Conservation (phyloP, 1,140 invertebrate species). For the Drosophila trapezifrons region DNA sequence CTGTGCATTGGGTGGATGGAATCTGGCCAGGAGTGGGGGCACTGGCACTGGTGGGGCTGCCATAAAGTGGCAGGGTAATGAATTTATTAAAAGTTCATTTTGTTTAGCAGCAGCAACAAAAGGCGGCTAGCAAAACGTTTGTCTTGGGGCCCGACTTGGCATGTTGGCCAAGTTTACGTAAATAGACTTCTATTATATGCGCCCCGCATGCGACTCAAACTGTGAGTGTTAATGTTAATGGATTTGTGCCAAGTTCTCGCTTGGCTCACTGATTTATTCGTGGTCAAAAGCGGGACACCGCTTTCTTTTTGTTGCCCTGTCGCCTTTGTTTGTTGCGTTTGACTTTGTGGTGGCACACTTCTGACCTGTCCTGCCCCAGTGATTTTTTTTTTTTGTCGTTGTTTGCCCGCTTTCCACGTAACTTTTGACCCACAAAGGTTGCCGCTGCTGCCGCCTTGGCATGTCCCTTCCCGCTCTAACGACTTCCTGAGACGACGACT, state of each 20-base stretch:
- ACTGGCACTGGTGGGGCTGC: constrained; percentile 1
- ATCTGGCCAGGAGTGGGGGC: background rate
- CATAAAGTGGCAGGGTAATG: constrained; percentile 71
- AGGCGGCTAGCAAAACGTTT: constrained; percentile 42
- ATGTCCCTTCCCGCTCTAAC: constrained; percentile 59
- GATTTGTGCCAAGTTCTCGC: constrained; percentile 80
- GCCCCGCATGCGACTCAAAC: constrained; percentile 62
- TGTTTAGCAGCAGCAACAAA: constrained; percentile 37
- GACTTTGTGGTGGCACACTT: constrained; percentile 69
- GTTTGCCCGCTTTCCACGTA: constrained; percentile 1
- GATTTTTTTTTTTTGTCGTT: constrained; percentile 10
- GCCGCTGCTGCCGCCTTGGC: constrained; percentile 44
- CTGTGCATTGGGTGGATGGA: constrained; percentile 25
- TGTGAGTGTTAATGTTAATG: constrained; percentile 74
- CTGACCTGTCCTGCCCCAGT: constrained; percentile 11
- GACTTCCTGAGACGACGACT: constrained; percentile 63
- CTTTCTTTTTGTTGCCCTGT: constrained; percentile 26
- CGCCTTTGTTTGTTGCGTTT: constrained; percentile 54
- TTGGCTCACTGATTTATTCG: constrained; percentile 69
- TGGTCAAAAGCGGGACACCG: constrained; percentile 53
- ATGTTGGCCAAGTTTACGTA: constrained; percentile 78
- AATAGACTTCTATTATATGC: constrained; percentile 68
- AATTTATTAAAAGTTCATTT: constrained; percentile 78
- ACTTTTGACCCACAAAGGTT: constrained; percentile 77
- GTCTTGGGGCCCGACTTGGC: constrained; percentile 36